Conservation (phyloP, 2,797 vertebrate species). For the Numenius phaeopus region DNA sequence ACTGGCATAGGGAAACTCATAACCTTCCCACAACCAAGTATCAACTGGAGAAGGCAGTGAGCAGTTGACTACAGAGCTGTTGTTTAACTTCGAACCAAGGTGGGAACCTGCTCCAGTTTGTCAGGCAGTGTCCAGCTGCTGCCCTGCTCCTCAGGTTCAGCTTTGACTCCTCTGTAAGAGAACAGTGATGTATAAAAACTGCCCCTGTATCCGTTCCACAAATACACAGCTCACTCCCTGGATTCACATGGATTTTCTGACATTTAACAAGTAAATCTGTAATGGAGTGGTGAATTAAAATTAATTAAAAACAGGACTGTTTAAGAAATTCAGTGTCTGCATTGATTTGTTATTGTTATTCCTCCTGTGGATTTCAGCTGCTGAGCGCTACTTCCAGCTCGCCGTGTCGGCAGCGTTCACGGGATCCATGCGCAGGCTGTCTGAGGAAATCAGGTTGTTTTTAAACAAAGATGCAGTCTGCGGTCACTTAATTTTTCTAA, state of each 20-base stretch:
- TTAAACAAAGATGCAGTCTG: neutral
- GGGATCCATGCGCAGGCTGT: neutral
- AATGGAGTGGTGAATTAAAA: slow-evolving; percentile 29
- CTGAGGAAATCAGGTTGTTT: neutral
- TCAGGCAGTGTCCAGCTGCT: neutral
- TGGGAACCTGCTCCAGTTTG: neutral
- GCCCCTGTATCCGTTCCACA: neutral
- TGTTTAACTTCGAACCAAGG: neutral
- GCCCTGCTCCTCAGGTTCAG: neutral
- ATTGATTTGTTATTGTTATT: slow-evolving; percentile 26
- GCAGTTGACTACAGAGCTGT: neutral
- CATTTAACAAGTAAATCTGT: slow-evolving; percentile 32
- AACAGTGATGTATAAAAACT: neutral
- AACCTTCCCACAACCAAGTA: slow-evolving; percentile 28
- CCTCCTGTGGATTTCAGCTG: neutral
- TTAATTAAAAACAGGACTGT: slow-evolving; percentile 29
- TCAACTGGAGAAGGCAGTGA: slow-evolving; percentile 2
- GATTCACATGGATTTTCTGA: slow-evolving; percentile 36
- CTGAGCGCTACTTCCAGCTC: neutral
- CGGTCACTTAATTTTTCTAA: neutral
- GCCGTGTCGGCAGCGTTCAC: neutral
- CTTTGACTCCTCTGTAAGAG: neutral
- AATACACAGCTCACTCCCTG: neutral
- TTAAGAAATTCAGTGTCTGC: slow-evolving; percentile 9
- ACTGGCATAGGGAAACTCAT: slow-evolving; percentile 38